These are phyloP conservation scores for Brachylomia viminalis DNA, from an alignment of 2,888 invertebrate genomes.

Conservation along the genomic window DNA sequence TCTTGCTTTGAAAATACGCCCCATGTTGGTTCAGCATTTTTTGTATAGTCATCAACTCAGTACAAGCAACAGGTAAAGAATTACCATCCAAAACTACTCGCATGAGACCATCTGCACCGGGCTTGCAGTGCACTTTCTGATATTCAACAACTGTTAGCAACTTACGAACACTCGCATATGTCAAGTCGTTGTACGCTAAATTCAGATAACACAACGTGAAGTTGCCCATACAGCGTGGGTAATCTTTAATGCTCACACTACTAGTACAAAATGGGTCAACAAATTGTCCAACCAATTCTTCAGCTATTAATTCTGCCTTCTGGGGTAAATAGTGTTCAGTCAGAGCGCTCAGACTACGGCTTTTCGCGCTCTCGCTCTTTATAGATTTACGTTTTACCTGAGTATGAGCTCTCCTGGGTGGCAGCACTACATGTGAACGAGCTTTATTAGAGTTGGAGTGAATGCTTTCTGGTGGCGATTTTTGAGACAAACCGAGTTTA, in stretches of 20 bases:
- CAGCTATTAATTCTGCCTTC: conserved; percentile 69
- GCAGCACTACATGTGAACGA: neutral
- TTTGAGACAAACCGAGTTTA: conserved; percentile 55
- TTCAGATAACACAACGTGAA: conserved; percentile 76
- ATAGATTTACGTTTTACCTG: conserved; percentile 7
- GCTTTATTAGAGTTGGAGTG: neutral
- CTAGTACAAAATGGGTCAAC: conserved; percentile 70
- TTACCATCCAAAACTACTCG: conserved; percentile 79
- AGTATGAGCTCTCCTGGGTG: conserved; percentile 34
- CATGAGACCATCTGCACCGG: conserved; percentile 69
- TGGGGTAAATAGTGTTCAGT: neutral
- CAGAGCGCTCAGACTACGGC: neutral
- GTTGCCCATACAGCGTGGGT: conserved; percentile 73
- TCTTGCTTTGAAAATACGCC: neutral
- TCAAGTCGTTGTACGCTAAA: conserved; percentile 77
- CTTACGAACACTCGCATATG: conserved; percentile 71
- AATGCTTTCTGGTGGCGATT: conserved; percentile 48
- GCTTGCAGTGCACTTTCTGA: conserved; percentile 63
- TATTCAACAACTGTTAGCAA: conserved; percentile 72
- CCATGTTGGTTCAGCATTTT: conserved; percentile 56
- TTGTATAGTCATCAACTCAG: conserved; percentile 67
- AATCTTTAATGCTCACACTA: conserved; percentile 57
- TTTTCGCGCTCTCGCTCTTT: neutral
- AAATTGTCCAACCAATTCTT: conserved; percentile 70
- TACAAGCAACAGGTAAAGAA: conserved; percentile 70